Conservation (phyloP, 2,888 invertebrate species). For the Nephrotoma guestfalica region DNA sequence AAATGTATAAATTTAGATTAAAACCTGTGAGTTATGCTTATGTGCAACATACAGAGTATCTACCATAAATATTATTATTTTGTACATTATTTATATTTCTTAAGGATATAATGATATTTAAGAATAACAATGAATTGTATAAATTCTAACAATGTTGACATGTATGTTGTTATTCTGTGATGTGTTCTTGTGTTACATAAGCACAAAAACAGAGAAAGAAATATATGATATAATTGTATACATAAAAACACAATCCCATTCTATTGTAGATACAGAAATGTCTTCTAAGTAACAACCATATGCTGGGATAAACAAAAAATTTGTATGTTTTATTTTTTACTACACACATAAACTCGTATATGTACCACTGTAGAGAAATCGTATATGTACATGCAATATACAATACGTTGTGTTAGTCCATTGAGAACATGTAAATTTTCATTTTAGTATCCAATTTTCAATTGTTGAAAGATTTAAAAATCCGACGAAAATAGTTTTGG, state of each 20-base stretch:
- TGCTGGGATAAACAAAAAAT: not conserved
- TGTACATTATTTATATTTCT: not conserved
- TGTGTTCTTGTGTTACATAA: not conserved
- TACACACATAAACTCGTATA: not conserved
- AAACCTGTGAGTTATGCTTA: no score
- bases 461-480: not conserved
- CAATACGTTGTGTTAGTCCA: not conserved
- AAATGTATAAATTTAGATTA: no score
- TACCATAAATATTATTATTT: no score
- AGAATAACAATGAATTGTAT: not conserved
- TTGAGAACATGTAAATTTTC: not conserved
- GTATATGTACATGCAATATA: no score
- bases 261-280: not conserved
- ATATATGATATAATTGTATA: not conserved
- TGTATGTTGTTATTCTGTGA: not conserved
- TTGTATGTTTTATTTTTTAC: not conserved
- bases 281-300: no score
- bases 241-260: not conserved
- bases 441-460: not conserved
- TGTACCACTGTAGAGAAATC: no score
- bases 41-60: no score
- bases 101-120: not conserved
- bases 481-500: not conserved
- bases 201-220: not conserved
- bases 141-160: not conserved